phyloP scores from a whole-genome alignment of 2,113 vertebrate genomes.

The Motacilla alba region DNA sequence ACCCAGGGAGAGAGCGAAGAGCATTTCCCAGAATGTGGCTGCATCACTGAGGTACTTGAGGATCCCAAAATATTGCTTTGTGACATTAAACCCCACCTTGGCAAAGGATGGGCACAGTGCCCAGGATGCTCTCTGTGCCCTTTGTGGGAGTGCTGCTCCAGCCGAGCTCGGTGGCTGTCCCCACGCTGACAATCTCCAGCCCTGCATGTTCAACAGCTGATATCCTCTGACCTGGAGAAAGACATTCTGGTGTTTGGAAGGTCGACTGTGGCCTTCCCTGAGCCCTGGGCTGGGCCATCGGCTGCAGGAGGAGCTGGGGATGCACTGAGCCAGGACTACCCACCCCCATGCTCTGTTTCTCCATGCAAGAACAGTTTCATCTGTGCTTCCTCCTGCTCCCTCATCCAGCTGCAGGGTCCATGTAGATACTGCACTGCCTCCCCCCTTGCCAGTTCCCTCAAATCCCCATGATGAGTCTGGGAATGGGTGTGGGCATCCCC shows the following conservation, averaged over 20 bases:
- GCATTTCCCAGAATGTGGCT: rapidly evolving
- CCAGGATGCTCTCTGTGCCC: rapidly evolving
- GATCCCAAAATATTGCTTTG: not conserved
- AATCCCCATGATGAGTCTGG: not conserved
- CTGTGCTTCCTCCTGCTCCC: not conserved
- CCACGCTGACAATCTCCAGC: not conserved
- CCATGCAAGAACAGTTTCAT: not conserved
- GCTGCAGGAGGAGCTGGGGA: not conserved
- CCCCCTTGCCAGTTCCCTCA: not conserved
- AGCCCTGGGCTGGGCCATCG: not conserved
- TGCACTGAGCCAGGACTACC: rapidly evolving
- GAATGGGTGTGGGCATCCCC: not conserved
- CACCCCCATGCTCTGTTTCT: not conserved
- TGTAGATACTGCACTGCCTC: not conserved
- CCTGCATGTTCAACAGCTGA: not conserved
- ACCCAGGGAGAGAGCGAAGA: not conserved
- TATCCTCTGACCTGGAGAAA: not conserved
- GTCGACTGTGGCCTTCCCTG: not conserved
- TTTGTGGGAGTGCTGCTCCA: not conserved
- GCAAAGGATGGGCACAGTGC: not conserved
- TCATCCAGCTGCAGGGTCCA: not conserved
- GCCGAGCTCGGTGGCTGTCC: rapidly evolving
- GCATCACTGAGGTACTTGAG: not conserved
- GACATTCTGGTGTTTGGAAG: not conserved
- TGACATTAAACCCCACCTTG: not conserved